Evolutionary conservation across 2,888 invertebrate genomes (phyloP), one percentile per base, ranked within the genome.

Genomic region (Hololepta plana): DNA sequence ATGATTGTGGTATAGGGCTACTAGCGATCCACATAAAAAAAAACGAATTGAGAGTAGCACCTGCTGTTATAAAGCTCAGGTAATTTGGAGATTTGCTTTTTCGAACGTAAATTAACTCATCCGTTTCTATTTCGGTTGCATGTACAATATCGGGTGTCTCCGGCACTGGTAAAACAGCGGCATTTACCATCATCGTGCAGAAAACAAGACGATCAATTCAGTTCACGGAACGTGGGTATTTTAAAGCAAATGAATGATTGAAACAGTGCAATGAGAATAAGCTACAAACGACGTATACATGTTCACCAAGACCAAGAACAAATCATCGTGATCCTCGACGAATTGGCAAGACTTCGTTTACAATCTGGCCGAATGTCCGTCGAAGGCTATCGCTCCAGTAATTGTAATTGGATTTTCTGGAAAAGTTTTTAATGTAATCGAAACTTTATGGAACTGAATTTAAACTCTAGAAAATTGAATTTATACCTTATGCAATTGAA

Each of bases 91-190:
- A n/a, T n/a, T n/a, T n/a, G n/a, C n/a, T n/a, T 17, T 7, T 17
- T 6, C 17, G n/a, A 17, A 6, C 6, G 6, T 8, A 7, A 17
- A 17, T 17, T 7, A 17, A 17, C 8, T 7, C 8, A 7, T 17
- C 8, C 17, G 17, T 8, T 17, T 17, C 17, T 7, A 8, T 44
- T 56, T 4, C 44, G 81, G 84, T 2, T 87, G 87, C 44, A 84
- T 91, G 72, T 91, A 90, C 49, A 76, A n/a, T 91, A 46, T 85
- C 87, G 36, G 93, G 93, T n/a, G 88, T 91, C 6, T 91, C 91
- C 2, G 93, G 93, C 1, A 91, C 91, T 1, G 93, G 93, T 0
- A 98, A 98, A 61, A 98, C 98, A 0, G 93, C 95, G 0, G 93
- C 95, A 0, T 91, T 96, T 0, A 75, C 76, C 32, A 76, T 85